Conservation (phyloP, 2,888 invertebrate species). For the Daptonema setosum region DNA sequence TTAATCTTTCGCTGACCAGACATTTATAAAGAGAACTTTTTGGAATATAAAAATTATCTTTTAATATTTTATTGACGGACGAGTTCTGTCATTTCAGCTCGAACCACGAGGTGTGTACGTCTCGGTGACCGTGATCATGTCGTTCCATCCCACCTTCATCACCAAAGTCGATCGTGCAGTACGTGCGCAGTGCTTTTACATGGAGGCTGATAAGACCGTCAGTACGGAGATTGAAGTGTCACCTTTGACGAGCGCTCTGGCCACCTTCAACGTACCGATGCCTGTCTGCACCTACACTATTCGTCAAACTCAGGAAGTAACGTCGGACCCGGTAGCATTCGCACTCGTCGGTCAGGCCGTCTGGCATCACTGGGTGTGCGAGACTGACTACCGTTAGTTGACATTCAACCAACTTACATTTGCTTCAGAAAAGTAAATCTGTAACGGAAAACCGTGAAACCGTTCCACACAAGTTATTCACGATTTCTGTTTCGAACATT, state of each 20-base stretch:
- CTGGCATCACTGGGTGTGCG: slow-evolving; percentile 6
- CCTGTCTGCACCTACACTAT: slow-evolving; percentile 1
- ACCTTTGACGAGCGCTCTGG: neutral
- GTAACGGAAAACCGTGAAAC: no score
- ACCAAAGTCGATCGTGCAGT: slow-evolving; percentile 4
- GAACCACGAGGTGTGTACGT: slow-evolving; percentile 11
- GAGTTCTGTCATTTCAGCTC: neutral
- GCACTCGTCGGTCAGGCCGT: slow-evolving; percentile 2
- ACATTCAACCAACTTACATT: no score
- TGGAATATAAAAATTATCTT: no score
- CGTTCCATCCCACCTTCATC: slow-evolving; percentile 6
- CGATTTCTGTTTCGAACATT: no score
- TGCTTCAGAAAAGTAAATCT: no score
- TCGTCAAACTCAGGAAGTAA: neutral
- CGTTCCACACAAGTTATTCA: no score
- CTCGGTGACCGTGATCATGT: slow-evolving; percentile 3
- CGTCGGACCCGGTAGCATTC: neutral
- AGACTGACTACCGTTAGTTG: slow-evolving; percentile 1
- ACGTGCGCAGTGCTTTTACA: slow-evolving; percentile 5
- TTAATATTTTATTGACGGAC: no score
- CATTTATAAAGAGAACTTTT: no score
- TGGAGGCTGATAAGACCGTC: slow-evolving; percentile 8
- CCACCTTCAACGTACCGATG: neutral
- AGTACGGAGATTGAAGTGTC: slow-evolving; percentile 4
- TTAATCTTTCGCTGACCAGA: no score